phyloP scores from a whole-genome alignment of 2,113 vertebrate species.

The Plecotus auritus region DNA sequence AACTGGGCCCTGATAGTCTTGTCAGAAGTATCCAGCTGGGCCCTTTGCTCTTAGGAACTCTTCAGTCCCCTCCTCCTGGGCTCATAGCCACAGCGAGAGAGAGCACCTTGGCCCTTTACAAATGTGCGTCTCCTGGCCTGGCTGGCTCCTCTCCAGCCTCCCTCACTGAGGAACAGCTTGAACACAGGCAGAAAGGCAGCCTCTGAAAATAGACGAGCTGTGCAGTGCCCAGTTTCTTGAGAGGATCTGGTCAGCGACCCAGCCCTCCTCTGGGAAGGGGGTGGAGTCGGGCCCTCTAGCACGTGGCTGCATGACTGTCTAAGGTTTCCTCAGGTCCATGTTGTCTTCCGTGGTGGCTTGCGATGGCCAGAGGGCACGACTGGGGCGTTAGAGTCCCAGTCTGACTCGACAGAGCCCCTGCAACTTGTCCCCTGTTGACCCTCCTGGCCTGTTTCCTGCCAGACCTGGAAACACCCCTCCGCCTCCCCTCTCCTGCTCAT shows the following conservation, averaged over 20 bases:
- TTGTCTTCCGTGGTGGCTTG: not conserved
- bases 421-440: not conserved
- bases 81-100: not conserved
- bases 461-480: not conserved
- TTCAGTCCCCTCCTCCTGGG: not conserved
- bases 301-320: not conserved
- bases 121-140: not conserved
- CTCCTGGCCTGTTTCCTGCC: not conserved
- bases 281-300: no score
- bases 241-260: not conserved
- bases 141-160: not conserved
- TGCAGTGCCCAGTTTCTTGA: fast-evolving
- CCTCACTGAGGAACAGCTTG: not conserved
- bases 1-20: not conserved
- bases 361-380: not conserved
- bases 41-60: not conserved
- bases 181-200: not conserved
- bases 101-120: not conserved
- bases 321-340: not conserved
- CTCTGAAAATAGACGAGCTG: not conserved
- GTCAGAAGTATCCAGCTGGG: not conserved
- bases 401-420: not conserved
- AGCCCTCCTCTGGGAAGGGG: not conserved
- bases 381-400: not conserved
- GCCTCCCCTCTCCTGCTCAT: not conserved